Base-by-base conservation (phyloP, 2,113 vertebrate species). In the Heterocephalus glaber region DNA sequence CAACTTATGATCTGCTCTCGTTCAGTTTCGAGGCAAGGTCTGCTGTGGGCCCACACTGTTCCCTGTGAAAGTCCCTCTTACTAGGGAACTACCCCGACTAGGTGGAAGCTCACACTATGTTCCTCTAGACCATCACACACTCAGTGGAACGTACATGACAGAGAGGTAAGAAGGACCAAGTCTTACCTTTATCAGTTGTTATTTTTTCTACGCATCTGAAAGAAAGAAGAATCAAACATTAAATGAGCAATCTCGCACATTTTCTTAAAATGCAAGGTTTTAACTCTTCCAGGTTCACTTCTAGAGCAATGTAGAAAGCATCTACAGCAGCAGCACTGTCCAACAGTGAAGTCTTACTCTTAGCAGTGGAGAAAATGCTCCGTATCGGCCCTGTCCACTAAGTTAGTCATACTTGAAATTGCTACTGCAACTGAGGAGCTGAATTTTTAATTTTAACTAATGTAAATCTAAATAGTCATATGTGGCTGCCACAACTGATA, bases 121-220 rank as follows among this genome's bases (percentile, higher is more conserved):
- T 93, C 76, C 72, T 5, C 3, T 6, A 49, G 1, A 54, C 80
- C 56, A 74, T 28, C 86, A 83, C 8, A 88, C 24, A 80, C 70
- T 49, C 68, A 89, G 35, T 7, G 0, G 38, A 77, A 79, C 0
- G 22, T 54, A 82, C 1, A 85, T 20, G 17, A 20, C 16, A 65
- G 24, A 86, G 33, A 70, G 1, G 5, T 86, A 47, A 0, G 58
- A 28, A 41, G 94, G 90, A n/a, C 81, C 49, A 92, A 77, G 13
- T 95, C 98, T 99, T 98, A 99, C 98, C 98, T 99, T 98, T 99
- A 83, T 97, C 97, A 77, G 98, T n/a, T 44, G 97, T 82, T 83
- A 97, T 93, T 98, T 98, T 99, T 97, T 98, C 98, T 5, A 96
- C 0, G 0, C 97, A 98, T 92, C 98, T 99, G 97, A 95, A 98